phyloP scores from a whole-genome alignment of 2,888 invertebrate species.

The Latrodectus hesperus region DNA sequence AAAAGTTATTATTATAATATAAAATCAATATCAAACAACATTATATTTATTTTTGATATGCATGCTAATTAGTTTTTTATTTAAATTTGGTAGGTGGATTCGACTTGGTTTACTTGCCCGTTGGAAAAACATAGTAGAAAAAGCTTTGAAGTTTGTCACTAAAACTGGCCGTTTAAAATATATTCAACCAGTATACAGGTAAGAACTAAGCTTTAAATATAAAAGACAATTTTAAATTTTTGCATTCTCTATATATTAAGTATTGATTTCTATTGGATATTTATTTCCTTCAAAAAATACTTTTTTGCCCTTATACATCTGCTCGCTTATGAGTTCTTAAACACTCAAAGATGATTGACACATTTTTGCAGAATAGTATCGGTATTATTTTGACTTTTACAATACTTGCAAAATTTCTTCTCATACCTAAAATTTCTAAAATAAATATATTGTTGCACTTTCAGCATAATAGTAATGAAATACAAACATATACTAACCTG shows the following conservation, averaged over 20 bases:
- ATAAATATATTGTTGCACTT: too few species aligned
- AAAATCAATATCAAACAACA: not conserved
- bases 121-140: slow-evolving; percentile 81
- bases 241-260: not conserved
- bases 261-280: not conserved
- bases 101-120: slow-evolving; percentile 84
- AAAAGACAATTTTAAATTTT: not conserved
- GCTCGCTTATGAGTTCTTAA: not conserved
- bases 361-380: not conserved
- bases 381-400: not conserved
- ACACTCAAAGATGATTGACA: not conserved
- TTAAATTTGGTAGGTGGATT: slow-evolving; percentile 81
- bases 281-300: not conserved
- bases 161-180: slow-evolving; percentile 93
- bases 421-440: too few species aligned
- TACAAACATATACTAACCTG: too few species aligned
- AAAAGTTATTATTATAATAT: not conserved
- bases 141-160: slow-evolving; percentile 86
- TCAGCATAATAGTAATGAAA: too few species aligned
- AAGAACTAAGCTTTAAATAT: slow-evolving; percentile 18
- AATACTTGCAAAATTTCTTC: too few species aligned
- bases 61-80: slow-evolving; percentile 18
- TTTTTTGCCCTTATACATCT: not conserved
- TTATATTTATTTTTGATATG: not conserved
- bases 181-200: slow-evolving; percentile 89